phyloP scores from a whole-genome alignment of 2,888 invertebrate species.

The Boloria selene region DNA sequence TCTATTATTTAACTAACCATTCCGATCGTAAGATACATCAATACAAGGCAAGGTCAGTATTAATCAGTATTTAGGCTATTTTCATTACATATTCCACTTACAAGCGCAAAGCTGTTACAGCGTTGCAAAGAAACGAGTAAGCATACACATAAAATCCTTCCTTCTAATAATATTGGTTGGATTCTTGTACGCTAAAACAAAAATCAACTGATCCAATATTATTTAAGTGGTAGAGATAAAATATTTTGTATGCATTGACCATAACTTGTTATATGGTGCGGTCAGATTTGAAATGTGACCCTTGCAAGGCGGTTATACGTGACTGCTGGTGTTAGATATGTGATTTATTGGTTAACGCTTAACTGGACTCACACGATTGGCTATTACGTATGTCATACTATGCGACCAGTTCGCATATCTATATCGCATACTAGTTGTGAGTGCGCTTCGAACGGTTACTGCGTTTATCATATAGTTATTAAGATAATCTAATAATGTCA shows the following conservation, averaged over 20 bases:
- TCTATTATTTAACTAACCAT: no score
- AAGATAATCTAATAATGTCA: no score
- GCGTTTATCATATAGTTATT: no score
- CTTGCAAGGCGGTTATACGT: constrained; percentile 32
- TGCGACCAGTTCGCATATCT: constrained; percentile 50
- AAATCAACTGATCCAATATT: background rate
- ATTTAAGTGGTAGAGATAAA: constrained; percentile 13
- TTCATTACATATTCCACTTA: no score
- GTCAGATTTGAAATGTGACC: constrained; percentile 10
- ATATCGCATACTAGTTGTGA: constrained; percentile 36
- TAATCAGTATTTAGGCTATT: no score
- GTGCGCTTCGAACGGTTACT: constrained; percentile 22
- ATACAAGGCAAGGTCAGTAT: no score
- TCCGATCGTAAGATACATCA: no score
- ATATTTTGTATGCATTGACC: constrained; percentile 12
- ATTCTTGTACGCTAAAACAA: no score
- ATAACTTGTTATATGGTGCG: constrained; percentile 22
- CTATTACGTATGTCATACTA: constrained; percentile 55
- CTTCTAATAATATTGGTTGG: no score
- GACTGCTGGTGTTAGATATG: constrained; percentile 33
- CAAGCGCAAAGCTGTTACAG: no score
- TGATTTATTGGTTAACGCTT: constrained; percentile 42
- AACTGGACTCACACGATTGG: constrained; percentile 58
- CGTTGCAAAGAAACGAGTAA: no score
- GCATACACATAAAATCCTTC: no score